Conservation (phyloP, 2,797 vertebrate genomes). For the Tokudaia muenninki region DNA sequence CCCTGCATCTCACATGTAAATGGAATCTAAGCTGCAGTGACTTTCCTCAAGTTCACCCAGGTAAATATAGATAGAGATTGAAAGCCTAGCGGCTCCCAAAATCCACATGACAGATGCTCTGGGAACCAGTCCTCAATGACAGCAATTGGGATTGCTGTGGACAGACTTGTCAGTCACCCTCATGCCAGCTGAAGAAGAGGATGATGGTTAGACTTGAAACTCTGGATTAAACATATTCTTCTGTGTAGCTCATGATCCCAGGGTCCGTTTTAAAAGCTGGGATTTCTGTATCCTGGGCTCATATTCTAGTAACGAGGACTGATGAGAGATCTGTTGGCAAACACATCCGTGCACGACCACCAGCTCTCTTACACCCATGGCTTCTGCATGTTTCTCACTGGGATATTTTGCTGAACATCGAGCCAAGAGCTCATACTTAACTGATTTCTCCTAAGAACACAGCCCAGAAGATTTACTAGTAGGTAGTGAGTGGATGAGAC, state of each 20-base stretch:
- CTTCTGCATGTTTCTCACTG: neutral
- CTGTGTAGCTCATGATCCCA: neutral
- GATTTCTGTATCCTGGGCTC: neutral
- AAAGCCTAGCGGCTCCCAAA: neutral
- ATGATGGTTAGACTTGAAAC: neutral
- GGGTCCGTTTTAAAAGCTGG: neutral
- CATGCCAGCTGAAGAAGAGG: slow-evolving; percentile 7
- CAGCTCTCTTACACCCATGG: neutral
- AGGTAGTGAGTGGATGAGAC: neutral
- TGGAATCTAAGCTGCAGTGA: neutral
- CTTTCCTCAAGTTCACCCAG: neutral
- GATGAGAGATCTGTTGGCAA: neutral
- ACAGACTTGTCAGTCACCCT: slow-evolving; percentile 1
- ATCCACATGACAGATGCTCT: neutral
- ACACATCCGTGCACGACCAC: neutral
- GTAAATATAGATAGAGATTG: neutral
- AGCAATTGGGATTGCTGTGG: neutral
- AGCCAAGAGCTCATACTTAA: neutral
- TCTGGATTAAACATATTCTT: neutral
- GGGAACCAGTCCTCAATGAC: neutral
- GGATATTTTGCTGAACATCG: neutral
- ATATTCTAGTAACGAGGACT: neutral
- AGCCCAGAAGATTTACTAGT: neutral
- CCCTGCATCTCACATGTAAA: neutral
- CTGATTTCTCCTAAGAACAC: neutral